Evolutionary conservation across 2,888 invertebrate species (phyloP).

Genomic region (Acleris emargana): DNA sequence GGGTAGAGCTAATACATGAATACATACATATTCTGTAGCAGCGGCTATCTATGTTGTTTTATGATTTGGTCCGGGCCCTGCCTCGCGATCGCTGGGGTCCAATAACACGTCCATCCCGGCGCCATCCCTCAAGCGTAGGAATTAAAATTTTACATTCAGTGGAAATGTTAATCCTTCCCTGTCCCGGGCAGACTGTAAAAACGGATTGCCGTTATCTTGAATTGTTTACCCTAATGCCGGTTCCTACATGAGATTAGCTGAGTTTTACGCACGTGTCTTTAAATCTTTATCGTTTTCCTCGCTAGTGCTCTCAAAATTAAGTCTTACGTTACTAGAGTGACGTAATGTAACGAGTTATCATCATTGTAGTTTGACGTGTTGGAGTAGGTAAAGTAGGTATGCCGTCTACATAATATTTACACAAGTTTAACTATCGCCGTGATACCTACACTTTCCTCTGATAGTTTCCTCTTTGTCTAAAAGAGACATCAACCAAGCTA

Average conservation of each 20-base stretch:
- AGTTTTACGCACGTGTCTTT: background rate
- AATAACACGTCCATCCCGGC: conserved; percentile 74
- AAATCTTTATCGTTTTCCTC: too few species aligned
- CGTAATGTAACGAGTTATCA: too few species aligned
- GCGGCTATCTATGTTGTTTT: conserved; percentile 46
- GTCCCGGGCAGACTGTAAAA: conserved; percentile 73
- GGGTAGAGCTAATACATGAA: background rate
- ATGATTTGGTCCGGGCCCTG: conserved; percentile 40
- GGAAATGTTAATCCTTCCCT: conserved; percentile 75
- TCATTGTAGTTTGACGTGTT: too few species aligned
- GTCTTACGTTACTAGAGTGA: too few species aligned
- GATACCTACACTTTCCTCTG: too few species aligned
- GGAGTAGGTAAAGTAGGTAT: too few species aligned
- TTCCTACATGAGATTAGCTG: conserved; percentile 1
- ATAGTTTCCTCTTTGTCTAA: too few species aligned
- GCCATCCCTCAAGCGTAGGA: conserved; percentile 66
- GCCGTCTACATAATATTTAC: too few species aligned
- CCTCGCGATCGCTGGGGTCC: conserved; percentile 59
- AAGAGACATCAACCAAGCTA: too few species aligned
- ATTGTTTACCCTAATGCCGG: conserved; percentile 58
- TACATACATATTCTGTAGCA: background rate
- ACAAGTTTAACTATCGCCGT: too few species aligned
- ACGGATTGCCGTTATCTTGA: conserved; percentile 72
- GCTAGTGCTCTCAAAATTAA: too few species aligned
- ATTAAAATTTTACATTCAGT: conserved; percentile 78